Base-by-base conservation (phyloP, 2,113 vertebrate genomes). In the Ptilorrhoa leucosticta region DNA sequence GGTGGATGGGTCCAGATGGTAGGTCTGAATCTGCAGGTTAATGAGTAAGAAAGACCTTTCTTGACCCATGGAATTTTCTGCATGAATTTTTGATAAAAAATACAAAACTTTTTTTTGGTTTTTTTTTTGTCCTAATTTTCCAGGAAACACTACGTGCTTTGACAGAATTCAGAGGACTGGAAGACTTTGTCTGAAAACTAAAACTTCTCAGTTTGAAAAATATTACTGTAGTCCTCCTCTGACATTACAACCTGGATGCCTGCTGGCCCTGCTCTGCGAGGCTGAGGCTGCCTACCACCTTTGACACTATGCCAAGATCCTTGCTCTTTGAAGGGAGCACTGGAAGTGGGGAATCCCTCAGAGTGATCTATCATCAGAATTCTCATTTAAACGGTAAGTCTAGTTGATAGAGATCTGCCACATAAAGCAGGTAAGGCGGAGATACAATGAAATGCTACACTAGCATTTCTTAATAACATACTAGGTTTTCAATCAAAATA, bases 401-500 rank as follows among this genome's bases (percentile, higher is more conserved):
- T 44, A 19, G 28, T 35, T 87, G 65, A 20, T 50, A 72, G 61
- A 84, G 53, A 47, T 80, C 73, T 94, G 66, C 73, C 70, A 64
- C 18, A 18, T 53, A 57, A 79, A 83, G 45, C 66, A 91, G 82
- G 58, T 94, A 80, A 80, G 30, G n/a, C 28, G 28, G 53, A 69
- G 63, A 48, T 88, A 35, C 63, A 75, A 17, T 23, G 33, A 78
- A 81, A 26, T 82, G 40, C 53, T 51, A 33, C n/a, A 22, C 22
- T 53, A 40, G 31, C 28, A n/a, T 68, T 95, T 85, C 75, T 64
- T 75, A 88, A 56, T 82, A 48, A 51, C 71, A 37, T 26, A 61
- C 83, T 85, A 70, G 54, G 47, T 63, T 90, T 93, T 85, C 63
- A 88, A 13, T 95, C 28, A 91, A 90, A 93, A 96, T 88, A 83